phyloP scores from a whole-genome alignment of 2,113 vertebrate species.

The Salvelinus fontinalis region DNA sequence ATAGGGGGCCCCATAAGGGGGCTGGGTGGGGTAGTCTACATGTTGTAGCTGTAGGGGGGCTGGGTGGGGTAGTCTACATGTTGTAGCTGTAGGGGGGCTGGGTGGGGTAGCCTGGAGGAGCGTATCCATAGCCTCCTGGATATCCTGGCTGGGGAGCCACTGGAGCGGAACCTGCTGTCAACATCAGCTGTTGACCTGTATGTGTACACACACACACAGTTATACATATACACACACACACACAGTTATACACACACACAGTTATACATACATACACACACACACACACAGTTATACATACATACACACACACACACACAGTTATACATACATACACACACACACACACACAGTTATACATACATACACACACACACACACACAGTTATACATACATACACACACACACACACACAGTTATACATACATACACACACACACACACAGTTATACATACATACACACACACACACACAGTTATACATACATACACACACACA shows the following conservation, averaged over 20 bases:
- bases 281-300: no score
- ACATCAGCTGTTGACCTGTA: constrained; percentile 86
- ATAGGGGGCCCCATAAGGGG: not conserved
- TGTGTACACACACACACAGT: constrained; percentile 26
- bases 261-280: no score
- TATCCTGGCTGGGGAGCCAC: constrained; percentile 79
- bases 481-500: no score
- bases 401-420: no score
- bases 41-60: constrained; percentile 81
- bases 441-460: no score
- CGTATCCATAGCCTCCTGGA: constrained; percentile 74
- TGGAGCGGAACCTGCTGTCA: constrained; percentile 76
- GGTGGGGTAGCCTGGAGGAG: constrained; percentile 69
- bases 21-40: constrained; percentile 61
- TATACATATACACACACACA: constrained; percentile 20
- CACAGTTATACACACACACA: constrained; percentile 1
- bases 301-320: no score
- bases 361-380: no score
- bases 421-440: no score
- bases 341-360: no score
- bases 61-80: constrained; percentile 61
- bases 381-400: no score
- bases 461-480: no score
- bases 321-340: no score
- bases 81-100: constrained; percentile 44